Evolutionary conservation across 1,140 invertebrate genomes (phyloP).

Genomic region (Chlorops oryzae): DNA sequence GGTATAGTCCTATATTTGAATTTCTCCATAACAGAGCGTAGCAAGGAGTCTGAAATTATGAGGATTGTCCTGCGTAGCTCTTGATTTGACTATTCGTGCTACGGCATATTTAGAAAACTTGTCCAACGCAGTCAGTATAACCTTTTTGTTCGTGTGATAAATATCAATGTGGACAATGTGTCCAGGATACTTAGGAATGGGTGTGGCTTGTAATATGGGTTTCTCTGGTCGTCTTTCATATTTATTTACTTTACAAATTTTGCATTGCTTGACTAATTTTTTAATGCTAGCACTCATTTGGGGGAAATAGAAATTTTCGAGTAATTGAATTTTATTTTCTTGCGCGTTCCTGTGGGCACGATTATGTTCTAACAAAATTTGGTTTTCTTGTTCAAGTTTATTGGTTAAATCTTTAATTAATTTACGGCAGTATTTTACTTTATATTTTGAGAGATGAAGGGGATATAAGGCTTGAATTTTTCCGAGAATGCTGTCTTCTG

Average conservation of each 20-base stretch:
- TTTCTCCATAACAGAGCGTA: neutral
- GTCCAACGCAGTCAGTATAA: conserved; percentile 1
- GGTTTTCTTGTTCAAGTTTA: too few relatives aligned
- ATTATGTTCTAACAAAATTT: too few relatives aligned
- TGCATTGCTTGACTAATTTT: neutral
- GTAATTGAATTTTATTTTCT: conserved; percentile 10
- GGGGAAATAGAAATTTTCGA: conserved; percentile 12
- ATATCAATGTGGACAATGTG: conserved; percentile 16
- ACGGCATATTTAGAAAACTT: conserved; percentile 1
- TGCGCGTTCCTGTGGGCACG: conserved; percentile 9
- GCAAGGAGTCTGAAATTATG: neutral
- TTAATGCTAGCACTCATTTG: conserved; percentile 8
- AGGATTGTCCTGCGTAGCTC: conserved; percentile 1
- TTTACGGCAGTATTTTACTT: too few relatives aligned
- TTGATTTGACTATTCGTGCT: conserved; percentile 6
- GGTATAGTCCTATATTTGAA: conserved; percentile 7
- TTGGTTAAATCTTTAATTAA: too few relatives aligned
- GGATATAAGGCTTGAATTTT: too few relatives aligned
- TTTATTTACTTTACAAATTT: conserved; percentile 13
- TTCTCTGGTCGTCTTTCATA: conserved; percentile 13
- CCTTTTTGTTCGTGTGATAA: conserved; percentile 8
- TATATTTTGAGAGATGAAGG: too few relatives aligned
- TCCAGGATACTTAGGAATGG: conserved; percentile 10
- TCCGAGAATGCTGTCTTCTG: too few relatives aligned
- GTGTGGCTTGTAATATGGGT: conserved; percentile 6